Conservation (phyloP, 2,113 vertebrate genomes). For the Brachypodius melanocephalos region DNA sequence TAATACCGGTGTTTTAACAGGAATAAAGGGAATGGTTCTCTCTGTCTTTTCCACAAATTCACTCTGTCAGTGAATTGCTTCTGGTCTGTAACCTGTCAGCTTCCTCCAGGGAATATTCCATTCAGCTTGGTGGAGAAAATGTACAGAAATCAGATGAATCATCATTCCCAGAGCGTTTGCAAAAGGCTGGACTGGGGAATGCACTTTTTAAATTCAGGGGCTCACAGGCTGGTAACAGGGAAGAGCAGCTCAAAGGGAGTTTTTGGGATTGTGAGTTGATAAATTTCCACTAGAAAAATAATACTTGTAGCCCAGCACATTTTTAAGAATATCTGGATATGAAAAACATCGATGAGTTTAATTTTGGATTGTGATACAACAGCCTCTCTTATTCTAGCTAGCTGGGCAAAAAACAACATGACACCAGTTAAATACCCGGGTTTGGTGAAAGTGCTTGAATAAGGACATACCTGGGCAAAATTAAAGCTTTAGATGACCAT, state of each 20-base stretch:
- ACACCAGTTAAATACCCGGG: neutral
- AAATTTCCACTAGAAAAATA: neutral
- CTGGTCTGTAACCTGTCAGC: neutral
- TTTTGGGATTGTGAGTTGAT: neutral
- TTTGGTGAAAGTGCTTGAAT: neutral
- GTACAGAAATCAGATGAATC: neutral
- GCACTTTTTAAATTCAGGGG: neutral
- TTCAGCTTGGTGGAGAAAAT: neutral
- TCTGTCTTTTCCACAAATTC: neutral
- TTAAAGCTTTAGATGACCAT: neutral
- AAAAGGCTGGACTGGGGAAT: neutral
- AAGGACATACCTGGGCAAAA: neutral
- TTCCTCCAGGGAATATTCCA: slow-evolving; percentile 7
- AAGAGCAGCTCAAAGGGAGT: neutral
- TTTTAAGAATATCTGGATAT: neutral
- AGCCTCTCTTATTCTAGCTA: neutral
- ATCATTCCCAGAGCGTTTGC: neutral
- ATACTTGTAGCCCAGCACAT: neutral
- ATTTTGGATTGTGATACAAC: neutral
- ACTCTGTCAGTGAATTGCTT: neutral
- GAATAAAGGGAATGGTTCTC: neutral
- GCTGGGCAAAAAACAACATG: neutral
- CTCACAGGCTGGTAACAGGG: neutral
- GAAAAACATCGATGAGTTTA: neutral
- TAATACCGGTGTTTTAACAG: neutral